Evolutionary conservation across 64 coral and sea anemone species (phyloP), one percentile per base, ranked within the genome.

Genomic region (Stichodactyla mertensii): DNA sequence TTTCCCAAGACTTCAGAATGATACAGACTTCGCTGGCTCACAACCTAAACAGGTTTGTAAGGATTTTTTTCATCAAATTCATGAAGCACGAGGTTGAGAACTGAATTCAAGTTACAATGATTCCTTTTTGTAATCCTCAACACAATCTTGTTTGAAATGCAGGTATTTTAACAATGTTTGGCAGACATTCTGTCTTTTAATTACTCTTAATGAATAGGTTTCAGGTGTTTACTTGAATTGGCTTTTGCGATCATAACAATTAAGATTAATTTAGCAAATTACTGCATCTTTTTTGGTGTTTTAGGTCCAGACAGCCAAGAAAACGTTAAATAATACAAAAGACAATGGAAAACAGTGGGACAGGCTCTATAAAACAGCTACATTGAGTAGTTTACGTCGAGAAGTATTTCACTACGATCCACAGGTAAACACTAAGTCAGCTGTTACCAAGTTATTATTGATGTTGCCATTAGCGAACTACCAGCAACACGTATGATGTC

Each of bases 1-100:
- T 80, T 99, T 95, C 51, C 97, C 97, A 81, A 89, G 93, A 85
- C 85, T 99, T 80, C 93, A 99, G 80, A 99, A 99, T 92, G 97
- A 99, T 74, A 86, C 85, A 4, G 91, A 99, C 80, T 99, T 99
- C 26, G 71, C 77, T 14, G 93, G 93, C 56, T 83, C 82, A 61
- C 70, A 86, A 87, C 87, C 84, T 87, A 85, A 95, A 83, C 84
- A 90, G 90, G 97, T 98, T 74, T 10, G 69, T 74, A 26, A 74
- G 9, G 69, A 31, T 1, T 13, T 23, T 45, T 66, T 66, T 74
- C 69, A 13, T 28, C 6, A 13, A 12, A 74, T 27, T 74, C 69
- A n/a, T 22, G 7, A 7, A 23, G 6, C 64, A 22, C 69, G 69
- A 74, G n/a, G 24, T 15, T 15, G 56, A 45, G 36, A 45, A 45